Conservation (phyloP, 37 sponge, comb jelly and placozoan species). For the Halichondria panicea region DNA sequence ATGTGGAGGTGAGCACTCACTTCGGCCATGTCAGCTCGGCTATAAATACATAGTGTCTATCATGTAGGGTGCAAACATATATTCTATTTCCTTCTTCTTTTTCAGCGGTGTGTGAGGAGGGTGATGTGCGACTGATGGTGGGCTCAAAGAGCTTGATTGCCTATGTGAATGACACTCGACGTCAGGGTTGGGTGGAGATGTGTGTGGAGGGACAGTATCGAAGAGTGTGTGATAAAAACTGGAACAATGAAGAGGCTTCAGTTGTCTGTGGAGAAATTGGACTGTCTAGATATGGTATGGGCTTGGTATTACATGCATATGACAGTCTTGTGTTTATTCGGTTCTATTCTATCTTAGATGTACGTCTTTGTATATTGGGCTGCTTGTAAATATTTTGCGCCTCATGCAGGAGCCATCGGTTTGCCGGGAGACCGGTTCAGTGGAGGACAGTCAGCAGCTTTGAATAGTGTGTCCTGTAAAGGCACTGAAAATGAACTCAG, state of each 20-base stretch:
- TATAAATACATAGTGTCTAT: too few species aligned
- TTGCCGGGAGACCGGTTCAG: background rate
- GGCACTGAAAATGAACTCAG: slow-evolving; percentile 7
- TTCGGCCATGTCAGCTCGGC: too few species aligned
- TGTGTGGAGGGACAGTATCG: slow-evolving; percentile 6
- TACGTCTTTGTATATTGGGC: too few species aligned
- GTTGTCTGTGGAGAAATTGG: slow-evolving; percentile 9
- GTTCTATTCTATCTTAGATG: too few species aligned
- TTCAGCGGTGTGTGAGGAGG: slow-evolving; percentile 26
- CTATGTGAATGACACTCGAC: slow-evolving; percentile 20
- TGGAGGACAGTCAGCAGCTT: background rate
- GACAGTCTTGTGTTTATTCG: too few species aligned
- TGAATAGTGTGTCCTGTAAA: background rate
- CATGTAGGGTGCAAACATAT: too few species aligned
- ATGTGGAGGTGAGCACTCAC: too few species aligned
- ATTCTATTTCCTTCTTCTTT: too few species aligned
- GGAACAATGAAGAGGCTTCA: background rate
- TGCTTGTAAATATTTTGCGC: too few species aligned
- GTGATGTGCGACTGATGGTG: slow-evolving; percentile 14
- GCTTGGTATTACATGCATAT: too few species aligned
- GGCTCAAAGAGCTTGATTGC: background rate
- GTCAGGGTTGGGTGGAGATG: slow-evolving; percentile 36
- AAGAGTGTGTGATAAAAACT: slow-evolving; percentile 6
- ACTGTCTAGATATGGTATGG: background rate
- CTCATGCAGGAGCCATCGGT: slow-evolving; percentile 6